A percentile compares a stretch with the other conserved stretches of the same genome.
phyloP scores from a whole-genome alignment of 2,888 invertebrate genomes.

The Caenorhabditis doughertyi region DNA sequence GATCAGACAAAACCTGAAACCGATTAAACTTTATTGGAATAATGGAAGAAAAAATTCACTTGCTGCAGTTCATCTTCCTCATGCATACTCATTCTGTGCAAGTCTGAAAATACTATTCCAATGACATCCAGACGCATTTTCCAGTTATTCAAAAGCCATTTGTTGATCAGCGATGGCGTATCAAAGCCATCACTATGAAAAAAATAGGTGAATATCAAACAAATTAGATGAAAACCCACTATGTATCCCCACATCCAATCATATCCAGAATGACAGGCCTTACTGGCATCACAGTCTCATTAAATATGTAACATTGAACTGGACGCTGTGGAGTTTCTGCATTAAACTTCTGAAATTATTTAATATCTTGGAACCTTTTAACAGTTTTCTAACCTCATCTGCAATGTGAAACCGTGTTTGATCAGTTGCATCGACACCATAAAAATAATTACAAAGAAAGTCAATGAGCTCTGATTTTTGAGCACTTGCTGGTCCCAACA shows the following conservation, averaged over 20 bases:
- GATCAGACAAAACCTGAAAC: constrained; percentile 44
- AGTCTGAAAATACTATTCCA: constrained; percentile 71
- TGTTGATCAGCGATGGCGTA: constrained; percentile 58
- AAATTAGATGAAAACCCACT: constrained; percentile 32
- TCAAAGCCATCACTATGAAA: constrained; percentile 52
- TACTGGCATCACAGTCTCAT: constrained; percentile 68
- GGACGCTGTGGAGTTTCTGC: constrained; percentile 69
- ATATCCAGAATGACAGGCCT: constrained; percentile 76
- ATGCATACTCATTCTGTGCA: constrained; percentile 67
- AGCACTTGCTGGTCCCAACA: constrained; percentile 71
- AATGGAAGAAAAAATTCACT: constrained; percentile 25
- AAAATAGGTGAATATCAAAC: neutral
- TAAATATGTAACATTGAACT: constrained; percentile 76
- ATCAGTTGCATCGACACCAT: constrained; percentile 66
- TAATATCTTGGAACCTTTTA: neutral
- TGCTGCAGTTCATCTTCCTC: constrained; percentile 73
- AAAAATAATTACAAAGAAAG: constrained; percentile 76
- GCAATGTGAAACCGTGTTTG: constrained; percentile 72
- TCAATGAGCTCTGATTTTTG: constrained; percentile 75
- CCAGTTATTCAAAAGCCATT: constrained; percentile 70
- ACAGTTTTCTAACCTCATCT: constrained; percentile 64
- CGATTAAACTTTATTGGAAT: neutral
- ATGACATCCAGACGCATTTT: constrained; percentile 71
- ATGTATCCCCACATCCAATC: constrained; percentile 68
- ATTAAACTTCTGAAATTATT: constrained; percentile 70